These are phyloP conservation scores for Zaprionus bogoriensis DNA, from an alignment of 2,888 invertebrate species.

Conservation along the genomic window DNA sequence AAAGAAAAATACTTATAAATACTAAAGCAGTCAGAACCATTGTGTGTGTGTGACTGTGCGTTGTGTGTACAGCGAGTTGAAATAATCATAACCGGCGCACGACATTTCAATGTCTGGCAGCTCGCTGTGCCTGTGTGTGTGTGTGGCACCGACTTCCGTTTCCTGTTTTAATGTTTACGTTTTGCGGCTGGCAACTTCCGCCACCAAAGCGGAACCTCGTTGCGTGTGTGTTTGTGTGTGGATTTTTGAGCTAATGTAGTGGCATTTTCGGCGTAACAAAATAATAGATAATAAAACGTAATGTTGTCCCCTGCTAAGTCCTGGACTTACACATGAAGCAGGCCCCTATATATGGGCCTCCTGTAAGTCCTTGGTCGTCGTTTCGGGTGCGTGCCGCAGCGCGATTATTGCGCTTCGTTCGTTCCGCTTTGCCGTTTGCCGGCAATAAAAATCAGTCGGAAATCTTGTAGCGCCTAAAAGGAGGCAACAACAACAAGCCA, in stretches of 20 bases:
- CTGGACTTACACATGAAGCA: slow-evolving; percentile 8
- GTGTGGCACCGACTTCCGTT: slow-evolving; percentile 67
- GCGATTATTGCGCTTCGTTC: slow-evolving; percentile 72
- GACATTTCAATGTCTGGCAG: slow-evolving; percentile 51
- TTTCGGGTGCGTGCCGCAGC: slow-evolving; percentile 60
- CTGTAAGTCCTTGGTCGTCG: too few species aligned
- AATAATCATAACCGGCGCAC: slow-evolving; percentile 74
- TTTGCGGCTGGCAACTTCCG: slow-evolving; percentile 59
- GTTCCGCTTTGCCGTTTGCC: slow-evolving; percentile 21
- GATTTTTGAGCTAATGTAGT: slow-evolving; percentile 73
- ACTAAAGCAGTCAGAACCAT: slow-evolving; percentile 12
- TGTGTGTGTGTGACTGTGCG: not conserved
- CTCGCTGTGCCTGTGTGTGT: slow-evolving; percentile 20
- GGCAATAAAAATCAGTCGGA: slow-evolving; percentile 70
- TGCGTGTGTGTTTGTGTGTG: slow-evolving; percentile 1
- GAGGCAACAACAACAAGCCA: slow-evolving; percentile 35
- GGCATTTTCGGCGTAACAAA: slow-evolving; percentile 67
- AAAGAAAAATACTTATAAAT: slow-evolving; percentile 48
- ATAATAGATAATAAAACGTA: slow-evolving; percentile 78
- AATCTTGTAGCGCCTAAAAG: slow-evolving; percentile 58
- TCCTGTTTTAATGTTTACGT: slow-evolving; percentile 75
- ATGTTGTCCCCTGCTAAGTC: slow-evolving; percentile 62
- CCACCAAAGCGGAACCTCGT: not conserved
- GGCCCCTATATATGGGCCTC: not conserved
- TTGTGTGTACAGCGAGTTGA: slow-evolving; percentile 35